Evolutionary conservation across 1,140 invertebrate species (phyloP), one percentile per base, ranked within the genome.

Genomic region (Drosophila pallidifrons): DNA sequence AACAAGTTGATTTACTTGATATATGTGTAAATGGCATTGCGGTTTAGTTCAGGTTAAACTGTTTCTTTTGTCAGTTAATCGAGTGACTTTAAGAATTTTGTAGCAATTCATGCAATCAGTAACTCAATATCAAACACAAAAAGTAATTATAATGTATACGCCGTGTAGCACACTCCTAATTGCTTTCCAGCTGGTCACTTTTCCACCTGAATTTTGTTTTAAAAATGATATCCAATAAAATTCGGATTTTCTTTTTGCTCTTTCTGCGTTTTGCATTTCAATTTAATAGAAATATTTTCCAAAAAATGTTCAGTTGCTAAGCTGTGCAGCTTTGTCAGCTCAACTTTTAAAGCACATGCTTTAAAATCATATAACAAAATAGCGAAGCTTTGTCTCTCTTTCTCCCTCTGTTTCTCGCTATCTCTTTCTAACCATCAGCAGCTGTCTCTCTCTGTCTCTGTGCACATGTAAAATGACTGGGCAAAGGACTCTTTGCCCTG

Each of bases 1-100:
- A 46, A 46, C 11, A 11, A 59, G 5, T 57, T 41, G 32, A 25
- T 57, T 20, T 20, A 57, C 35, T 20, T 57, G 54, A 57, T 57
- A 54, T 15, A 10, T 32, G 11, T 32, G 35, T 7, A 52, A n/a
- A 5, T 15, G 51, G 6, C 41, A 13, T 43, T 43, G 41, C 5
- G 41, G 41, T 43, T 25, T 43, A 13, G 41, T n/a, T 43, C 41
- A 43, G 41, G 41, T 43, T 43, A 43, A 43, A 13, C 41, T 41
- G 5, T n/a, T n/a, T 13, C 41, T 43, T 41, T 41, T 41, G 8
- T 41, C 38, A 1, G 38, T 10, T 41, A 41, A 41, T 41, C 8
- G 38, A 41, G 41, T 43, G 10, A 41, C 38, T 11, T 41, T 41
- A 41, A 41, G 38, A 41, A 11, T n/a, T 41, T 41, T 54, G 13